Evolutionary conservation across 2,113 vertebrate species (phyloP).

Genomic region (Limanda limanda): DNA sequence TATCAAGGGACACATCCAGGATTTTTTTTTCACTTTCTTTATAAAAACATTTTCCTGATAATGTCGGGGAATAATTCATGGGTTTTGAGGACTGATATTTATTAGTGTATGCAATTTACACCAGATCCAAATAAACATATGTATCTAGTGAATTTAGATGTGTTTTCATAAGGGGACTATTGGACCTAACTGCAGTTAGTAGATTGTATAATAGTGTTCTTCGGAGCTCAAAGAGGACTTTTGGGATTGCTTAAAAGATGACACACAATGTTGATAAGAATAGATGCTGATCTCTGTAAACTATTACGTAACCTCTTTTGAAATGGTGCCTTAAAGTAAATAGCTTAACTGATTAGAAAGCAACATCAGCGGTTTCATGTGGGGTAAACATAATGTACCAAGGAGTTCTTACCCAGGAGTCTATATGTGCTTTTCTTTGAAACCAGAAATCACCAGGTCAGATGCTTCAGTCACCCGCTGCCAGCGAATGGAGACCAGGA

Average conservation of each 20-base stretch:
- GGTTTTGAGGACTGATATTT: too few species aligned
- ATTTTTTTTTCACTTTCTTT: too few species aligned
- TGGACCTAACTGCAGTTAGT: too few species aligned
- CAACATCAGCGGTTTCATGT: slow-evolving; percentile 11
- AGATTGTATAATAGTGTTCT: too few species aligned
- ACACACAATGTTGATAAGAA: background rate
- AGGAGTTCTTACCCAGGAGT: slow-evolving; percentile 16
- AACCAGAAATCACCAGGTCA: slow-evolving; percentile 54
- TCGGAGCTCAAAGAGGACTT: background rate
- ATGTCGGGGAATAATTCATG: too few species aligned
- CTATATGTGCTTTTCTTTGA: slow-evolving; percentile 42
- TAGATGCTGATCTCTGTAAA: background rate
- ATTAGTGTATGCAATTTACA: too few species aligned
- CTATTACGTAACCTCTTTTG: background rate
- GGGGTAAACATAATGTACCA: slow-evolving; percentile 51
- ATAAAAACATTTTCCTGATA: too few species aligned
- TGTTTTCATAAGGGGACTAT: too few species aligned
- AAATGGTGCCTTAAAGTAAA: background rate
- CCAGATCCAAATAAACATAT: too few species aligned
- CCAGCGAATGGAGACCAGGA: slow-evolving; percentile 44
- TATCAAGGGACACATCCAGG: too few species aligned
- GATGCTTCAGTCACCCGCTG: slow-evolving; percentile 38
- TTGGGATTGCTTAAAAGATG: background rate
- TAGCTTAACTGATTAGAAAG: slow-evolving; percentile 10
- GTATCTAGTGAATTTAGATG: too few species aligned